Conservation (phyloP, 2,888 invertebrate species). For the Thumatha senex region DNA sequence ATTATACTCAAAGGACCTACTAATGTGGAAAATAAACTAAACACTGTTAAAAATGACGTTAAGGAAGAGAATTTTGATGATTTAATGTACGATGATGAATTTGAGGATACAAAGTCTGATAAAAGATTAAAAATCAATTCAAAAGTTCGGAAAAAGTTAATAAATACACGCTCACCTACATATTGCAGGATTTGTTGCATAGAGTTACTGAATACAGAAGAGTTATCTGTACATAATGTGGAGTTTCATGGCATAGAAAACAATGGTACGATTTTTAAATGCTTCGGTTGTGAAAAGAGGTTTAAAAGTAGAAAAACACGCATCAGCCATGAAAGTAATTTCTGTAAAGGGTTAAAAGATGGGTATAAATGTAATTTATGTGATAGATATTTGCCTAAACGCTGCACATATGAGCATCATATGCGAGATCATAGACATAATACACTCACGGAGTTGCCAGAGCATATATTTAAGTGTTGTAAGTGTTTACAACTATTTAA, state of each 20-base stretch:
- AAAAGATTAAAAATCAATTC: conserved; percentile 19
- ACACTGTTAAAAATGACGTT: conserved; percentile 21
- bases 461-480: conserved; percentile 60
- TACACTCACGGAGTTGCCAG: conserved; percentile 43
- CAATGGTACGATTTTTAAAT: conserved; percentile 53
- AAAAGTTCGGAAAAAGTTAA: conserved; percentile 35
- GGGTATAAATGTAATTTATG: conserved; percentile 68
- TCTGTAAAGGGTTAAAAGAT: conserved; percentile 64
- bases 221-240: conserved; percentile 51
- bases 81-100: conserved; percentile 13
- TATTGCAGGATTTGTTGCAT: conserved; percentile 63
- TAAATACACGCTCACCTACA: conserved; percentile 35
- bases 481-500: conserved; percentile 58
- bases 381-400: conserved; percentile 53
- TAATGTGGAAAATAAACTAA: conserved; percentile 15
- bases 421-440: conserved; percentile 61
- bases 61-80: conserved; percentile 14
- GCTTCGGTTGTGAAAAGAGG: conserved; percentile 69
- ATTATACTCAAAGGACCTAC: conserved; percentile 35
- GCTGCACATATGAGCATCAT: conserved; percentile 60
- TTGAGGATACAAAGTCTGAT: neutral
- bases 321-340: conserved; percentile 58
- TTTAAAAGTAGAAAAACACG: conserved; percentile 58
- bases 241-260: conserved; percentile 58
- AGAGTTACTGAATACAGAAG: conserved; percentile 47